A percentile compares a stretch with the other conserved stretches of the same genome.
Conservation (phyloP, 2,888 invertebrate species). For the Lasioglossum marginatum region DNA sequence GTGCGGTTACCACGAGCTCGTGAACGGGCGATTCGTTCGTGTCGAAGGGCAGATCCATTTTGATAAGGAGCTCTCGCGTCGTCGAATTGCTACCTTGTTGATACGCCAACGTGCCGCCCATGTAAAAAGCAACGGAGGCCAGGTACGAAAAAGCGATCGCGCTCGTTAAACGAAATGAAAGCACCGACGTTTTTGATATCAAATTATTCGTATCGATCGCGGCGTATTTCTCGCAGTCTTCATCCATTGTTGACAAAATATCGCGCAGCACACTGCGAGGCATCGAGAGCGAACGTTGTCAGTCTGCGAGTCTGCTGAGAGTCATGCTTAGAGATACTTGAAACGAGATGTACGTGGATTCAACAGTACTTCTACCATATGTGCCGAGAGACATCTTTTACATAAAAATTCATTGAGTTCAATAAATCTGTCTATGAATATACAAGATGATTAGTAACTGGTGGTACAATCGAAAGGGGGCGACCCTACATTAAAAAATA, state of each 20-base stretch:
- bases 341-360: not conserved
- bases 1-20: conserved; percentile 32
- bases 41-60: conserved; percentile 55
- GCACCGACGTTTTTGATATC: conserved; percentile 28
- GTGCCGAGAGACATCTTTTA: too few species aligned
- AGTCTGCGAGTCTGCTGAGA: not conserved
- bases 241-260: conserved; percentile 38
- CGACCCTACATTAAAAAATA: too few species aligned
- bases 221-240: conserved; percentile 46
- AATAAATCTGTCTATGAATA: too few species aligned
- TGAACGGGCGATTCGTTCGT: conserved; percentile 31
- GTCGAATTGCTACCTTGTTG: not conserved
- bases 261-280: conserved; percentile 37
- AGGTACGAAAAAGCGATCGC: conserved; percentile 18
- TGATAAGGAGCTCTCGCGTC: conserved; percentile 37
- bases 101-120: not conserved
- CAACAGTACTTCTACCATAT: too few species aligned
- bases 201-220: conserved; percentile 29
- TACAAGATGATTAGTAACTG: too few species aligned
- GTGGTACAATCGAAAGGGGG: too few species aligned
- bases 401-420: too few species aligned
- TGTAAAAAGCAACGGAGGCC: conserved; percentile 10
- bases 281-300: not conserved
- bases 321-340: not conserved
- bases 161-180: conserved; percentile 40